Evolutionary conservation across 2,113 vertebrate genomes (phyloP), one percentile per base, ranked within the genome.

Genomic region (Collichthys lucidus): DNA sequence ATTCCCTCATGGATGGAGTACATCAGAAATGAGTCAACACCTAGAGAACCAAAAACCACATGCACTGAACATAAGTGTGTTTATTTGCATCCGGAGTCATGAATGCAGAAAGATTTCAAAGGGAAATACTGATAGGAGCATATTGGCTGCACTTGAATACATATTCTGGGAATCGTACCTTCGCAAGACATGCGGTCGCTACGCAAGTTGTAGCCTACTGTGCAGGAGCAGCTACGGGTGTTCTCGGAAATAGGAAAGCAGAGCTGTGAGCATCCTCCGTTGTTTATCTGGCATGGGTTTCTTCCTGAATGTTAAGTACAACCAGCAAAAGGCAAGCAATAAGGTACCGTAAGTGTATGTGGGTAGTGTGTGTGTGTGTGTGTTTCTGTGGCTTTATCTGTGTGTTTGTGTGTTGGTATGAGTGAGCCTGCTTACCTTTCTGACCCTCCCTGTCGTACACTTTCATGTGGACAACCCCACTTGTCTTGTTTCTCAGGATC

Each of bases 1-100:
- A 99, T 96, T 82, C 98, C 98, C 94, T 99, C 98, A 64, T 99
- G 96, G 80, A 99, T 95, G 66, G 98, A 99, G 82, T 99, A 99
- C 96, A 99, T 98, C 31, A 99, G 94, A 90, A 99, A 99, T 12
- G 97, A 97, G 74, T 97, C 98, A 83, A 99, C 95, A 74, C 98
- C 98, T 99, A 69, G 17, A 75, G 50, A 72, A 67, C 65, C n/a
- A 60, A 53, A 79, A 31, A 71, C 15, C 0, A 47, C 6, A 50
- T 35, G 17, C 11, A 55, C 1, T 57, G 3, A 47, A 49, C 19
- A 67, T 2, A n/a, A 11, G 17, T 40, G 3, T 40, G 26, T 2
- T 20, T 1, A 5, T 56, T 73, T 42, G 52, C 42, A 47, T 5
- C 42, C 9, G 50, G 17, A 2, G 1, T 55, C 26, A 68, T 44